Percentiles rank a stretch among this genome's conserved stretches.
Evolutionary conservation across 2,888 invertebrate species (phyloP).

Genomic region (Agelastica alni): DNA sequence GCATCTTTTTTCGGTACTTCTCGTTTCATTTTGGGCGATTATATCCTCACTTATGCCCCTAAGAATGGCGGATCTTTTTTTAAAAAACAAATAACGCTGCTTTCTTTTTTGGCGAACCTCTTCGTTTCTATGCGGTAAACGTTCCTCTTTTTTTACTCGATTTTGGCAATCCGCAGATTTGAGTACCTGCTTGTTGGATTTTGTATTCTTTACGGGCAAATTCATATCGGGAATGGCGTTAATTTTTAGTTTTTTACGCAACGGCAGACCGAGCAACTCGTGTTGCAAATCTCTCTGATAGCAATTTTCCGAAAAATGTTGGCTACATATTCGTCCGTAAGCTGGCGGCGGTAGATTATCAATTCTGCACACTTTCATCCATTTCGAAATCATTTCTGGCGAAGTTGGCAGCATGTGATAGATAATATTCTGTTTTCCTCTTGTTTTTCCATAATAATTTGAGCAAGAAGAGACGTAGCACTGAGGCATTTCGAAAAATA

Average conservation of each 20-base stretch:
- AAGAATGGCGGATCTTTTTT: no score
- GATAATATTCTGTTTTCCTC: constrained; percentile 53
- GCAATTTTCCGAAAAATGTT: constrained; percentile 59
- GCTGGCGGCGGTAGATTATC: constrained; percentile 31
- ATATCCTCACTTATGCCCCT: no score
- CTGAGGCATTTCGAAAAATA: constrained; percentile 63
- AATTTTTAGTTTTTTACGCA: constrained; percentile 57
- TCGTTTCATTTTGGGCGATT: no score
- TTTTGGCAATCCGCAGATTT: constrained; percentile 8
- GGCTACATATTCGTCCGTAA: constrained; percentile 58
- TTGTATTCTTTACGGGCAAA: constrained; percentile 32
- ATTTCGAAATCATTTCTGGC: constrained; percentile 56
- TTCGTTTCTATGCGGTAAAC: no score
- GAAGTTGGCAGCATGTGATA: constrained; percentile 62
- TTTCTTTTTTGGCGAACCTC: no score
- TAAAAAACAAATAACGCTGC: no score
- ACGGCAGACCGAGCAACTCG: constrained; percentile 60
- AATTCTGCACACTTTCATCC: constrained; percentile 58
- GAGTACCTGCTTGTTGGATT: constrained; percentile 14
- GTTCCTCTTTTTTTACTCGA: constrained; percentile 9
- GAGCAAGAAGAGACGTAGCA: constrained; percentile 60
- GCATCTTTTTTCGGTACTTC: no score
- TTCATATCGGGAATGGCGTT: constrained; percentile 57
- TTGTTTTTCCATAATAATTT: constrained; percentile 61
- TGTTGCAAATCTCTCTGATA: constrained; percentile 63